These are phyloP conservation scores for Anastrepha ludens DNA, from an alignment of 1,140 invertebrate genomes.

Conservation along the genomic window DNA sequence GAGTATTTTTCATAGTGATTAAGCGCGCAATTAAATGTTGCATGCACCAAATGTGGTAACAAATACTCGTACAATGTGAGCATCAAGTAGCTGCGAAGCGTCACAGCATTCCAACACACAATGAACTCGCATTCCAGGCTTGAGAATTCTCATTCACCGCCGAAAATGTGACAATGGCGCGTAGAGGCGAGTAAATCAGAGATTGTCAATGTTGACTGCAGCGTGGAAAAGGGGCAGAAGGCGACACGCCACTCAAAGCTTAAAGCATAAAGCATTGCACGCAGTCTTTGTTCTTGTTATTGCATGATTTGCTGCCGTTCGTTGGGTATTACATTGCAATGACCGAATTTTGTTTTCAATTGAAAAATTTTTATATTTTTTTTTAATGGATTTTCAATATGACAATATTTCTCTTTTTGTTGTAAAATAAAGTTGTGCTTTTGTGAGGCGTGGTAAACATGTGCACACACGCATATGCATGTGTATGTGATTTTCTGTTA, in stretches of 20 bases:
- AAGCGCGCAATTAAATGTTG: conserved; percentile 33
- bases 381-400: background rate
- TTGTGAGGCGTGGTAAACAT: conserved; percentile 18
- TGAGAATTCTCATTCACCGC: background rate
- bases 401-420: background rate
- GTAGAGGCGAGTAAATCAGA: conserved; percentile 17
- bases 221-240: background rate
- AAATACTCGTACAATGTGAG: background rate
- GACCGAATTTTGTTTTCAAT: conserved; percentile 49
- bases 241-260: background rate
- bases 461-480: background rate
- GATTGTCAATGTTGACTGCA: background rate
- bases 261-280: background rate
- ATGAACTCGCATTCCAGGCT: too few species aligned
- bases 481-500: background rate
- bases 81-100: background rate
- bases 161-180: background rate
- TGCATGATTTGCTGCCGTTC: background rate
- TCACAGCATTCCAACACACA: background rate
- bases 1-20: background rate
- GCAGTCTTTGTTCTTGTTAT: background rate
- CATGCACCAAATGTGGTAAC: conserved; percentile 34
- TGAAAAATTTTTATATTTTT: background rate
- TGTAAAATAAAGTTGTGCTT: background rate
- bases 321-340: background rate